Conservation (phyloP, 92 coral and sea anemone species). For the Zoanthus sansibaricus region DNA sequence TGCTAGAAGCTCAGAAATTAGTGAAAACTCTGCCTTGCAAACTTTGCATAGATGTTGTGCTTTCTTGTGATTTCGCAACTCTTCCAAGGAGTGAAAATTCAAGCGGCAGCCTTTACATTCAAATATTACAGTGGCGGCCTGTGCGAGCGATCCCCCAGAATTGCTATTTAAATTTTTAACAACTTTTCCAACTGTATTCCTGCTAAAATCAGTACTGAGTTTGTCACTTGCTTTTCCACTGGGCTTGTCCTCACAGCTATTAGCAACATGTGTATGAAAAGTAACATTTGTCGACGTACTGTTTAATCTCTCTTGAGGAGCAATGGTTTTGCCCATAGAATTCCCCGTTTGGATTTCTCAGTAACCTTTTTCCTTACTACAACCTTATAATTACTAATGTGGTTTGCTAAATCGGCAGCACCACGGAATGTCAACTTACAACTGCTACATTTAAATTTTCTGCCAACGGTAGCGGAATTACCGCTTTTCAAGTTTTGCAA, state of each 20-base stretch:
- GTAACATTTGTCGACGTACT: background rate
- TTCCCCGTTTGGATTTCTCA: background rate
- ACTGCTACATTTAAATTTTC: slow-evolving; percentile 27
- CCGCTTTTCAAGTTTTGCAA: background rate
- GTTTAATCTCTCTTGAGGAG: background rate
- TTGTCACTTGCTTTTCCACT: background rate
- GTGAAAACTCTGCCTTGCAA: background rate
- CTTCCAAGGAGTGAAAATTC: background rate
- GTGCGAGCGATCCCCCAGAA: background rate
- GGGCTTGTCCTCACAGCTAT: background rate
- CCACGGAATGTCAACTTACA: slow-evolving; percentile 9
- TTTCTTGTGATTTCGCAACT: slow-evolving; percentile 5
- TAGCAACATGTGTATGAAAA: too few species aligned
- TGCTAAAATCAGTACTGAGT: too few species aligned
- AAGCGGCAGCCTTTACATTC: slow-evolving; percentile 27
- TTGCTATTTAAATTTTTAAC: background rate
- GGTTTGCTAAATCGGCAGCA: slow-evolving; percentile 32
- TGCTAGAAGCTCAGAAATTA: slow-evolving; percentile 23
- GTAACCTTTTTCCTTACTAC: background rate
- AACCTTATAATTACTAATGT: slow-evolving; percentile 17
- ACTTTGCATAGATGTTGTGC: background rate
- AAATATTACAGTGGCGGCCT: background rate
- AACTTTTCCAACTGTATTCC: background rate
- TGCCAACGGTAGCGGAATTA: background rate
- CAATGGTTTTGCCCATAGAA: background rate